Conservation (phyloP, 1,140 invertebrate species). For the Drosophila kikkawai region DNA sequence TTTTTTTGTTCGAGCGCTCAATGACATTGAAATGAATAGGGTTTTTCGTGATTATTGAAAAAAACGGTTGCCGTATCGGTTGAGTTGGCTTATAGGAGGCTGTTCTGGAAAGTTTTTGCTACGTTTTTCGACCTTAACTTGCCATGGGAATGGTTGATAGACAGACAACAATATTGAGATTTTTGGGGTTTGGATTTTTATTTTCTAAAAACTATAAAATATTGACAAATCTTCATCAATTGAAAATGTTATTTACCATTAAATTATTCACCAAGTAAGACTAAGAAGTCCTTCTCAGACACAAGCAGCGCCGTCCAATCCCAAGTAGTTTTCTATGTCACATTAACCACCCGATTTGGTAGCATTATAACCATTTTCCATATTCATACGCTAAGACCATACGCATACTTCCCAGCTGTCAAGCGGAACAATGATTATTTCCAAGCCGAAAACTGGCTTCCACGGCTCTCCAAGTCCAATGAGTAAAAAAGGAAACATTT, state of each 20-base stretch:
- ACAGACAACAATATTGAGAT: neutral
- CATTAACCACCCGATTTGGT: constrained; percentile 59
- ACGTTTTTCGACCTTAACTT: constrained; percentile 16
- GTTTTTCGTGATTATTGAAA: constrained; percentile 24
- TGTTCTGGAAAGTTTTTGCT: constrained; percentile 22
- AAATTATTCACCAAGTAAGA: neutral
- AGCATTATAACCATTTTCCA: constrained; percentile 60
- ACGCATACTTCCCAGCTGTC: constrained; percentile 72
- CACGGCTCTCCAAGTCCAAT: constrained; percentile 28
- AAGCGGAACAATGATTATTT: constrained; percentile 76
- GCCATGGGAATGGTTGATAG: neutral
- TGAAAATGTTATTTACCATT: neutral
- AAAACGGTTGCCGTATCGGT: constrained; percentile 37
- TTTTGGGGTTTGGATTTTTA: neutral
- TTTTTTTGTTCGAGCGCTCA: constrained; percentile 53
- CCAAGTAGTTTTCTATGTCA: constrained; percentile 71
- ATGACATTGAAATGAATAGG: constrained; percentile 65
- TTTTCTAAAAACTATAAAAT: neutral
- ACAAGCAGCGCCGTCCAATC: neutral
- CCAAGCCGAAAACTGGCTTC: constrained; percentile 54
- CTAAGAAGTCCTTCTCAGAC: neutral
- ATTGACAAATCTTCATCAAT: neutral
- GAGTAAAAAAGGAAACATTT: constrained; percentile 64
- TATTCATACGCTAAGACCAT: constrained; percentile 47
- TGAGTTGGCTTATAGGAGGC: constrained; percentile 22